Percentiles rank a stretch among this genome's conserved stretches.
Evolutionary conservation across 2,888 invertebrate genomes (phyloP).

Genomic region (Pegoplata infirma): DNA sequence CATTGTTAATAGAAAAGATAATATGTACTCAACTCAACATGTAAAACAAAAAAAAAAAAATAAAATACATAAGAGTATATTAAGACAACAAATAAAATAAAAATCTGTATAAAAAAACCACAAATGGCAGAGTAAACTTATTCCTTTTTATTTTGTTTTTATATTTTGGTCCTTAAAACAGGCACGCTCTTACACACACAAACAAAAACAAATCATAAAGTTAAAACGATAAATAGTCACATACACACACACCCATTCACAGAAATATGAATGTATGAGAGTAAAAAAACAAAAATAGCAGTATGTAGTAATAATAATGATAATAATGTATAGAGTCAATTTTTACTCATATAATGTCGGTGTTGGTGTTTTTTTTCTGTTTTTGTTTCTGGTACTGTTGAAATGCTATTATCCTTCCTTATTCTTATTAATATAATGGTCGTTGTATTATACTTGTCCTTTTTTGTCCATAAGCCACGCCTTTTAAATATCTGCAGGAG

Average conservation of each 20-base stretch:
- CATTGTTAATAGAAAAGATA: conserved; percentile 56
- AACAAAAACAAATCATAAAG: conserved; percentile 15
- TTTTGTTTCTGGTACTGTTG: conserved; percentile 30
- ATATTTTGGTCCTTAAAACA: conserved; percentile 15
- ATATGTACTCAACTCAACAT: conserved; percentile 35
- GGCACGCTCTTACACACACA: conserved; percentile 4
- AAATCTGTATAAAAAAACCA: conserved; percentile 65
- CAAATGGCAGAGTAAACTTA: conserved; percentile 73
- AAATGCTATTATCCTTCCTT: conserved; percentile 60
- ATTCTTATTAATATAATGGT: conserved; percentile 57
- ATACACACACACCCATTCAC: not conserved
- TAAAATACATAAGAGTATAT: conserved; percentile 47
- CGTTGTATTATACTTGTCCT: conserved; percentile 55
- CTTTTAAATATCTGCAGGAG: conserved; percentile 19
- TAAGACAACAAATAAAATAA: conserved; percentile 50
- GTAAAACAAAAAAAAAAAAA: conserved; percentile 32
- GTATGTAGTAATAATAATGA: conserved; percentile 53
- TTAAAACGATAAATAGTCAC: conserved; percentile 21
- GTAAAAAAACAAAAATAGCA: conserved; percentile 30
- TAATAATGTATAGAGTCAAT: conserved; percentile 60
- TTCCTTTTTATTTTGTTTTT: conserved; percentile 30
- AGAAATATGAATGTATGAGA: conserved; percentile 41
- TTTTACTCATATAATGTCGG: conserved; percentile 24
- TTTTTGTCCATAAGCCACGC: conserved; percentile 61
- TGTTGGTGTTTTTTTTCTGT: conserved; percentile 4